Evolutionary conservation across 2,797 vertebrate species (phyloP).

Genomic region (Notolabrus celidotus): DNA sequence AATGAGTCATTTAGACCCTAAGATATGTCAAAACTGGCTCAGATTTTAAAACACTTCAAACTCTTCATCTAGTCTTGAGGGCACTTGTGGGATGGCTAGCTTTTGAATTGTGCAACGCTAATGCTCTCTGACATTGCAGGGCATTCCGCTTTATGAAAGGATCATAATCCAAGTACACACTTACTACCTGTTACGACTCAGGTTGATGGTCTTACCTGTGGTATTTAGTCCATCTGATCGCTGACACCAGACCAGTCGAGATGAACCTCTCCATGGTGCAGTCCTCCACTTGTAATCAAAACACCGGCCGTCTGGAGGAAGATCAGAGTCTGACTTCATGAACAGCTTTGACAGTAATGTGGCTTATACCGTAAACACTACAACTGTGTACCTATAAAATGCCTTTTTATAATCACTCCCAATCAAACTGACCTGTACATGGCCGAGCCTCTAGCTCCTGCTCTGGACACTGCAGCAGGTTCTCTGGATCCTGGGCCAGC

Average conservation of each 20-base stretch:
- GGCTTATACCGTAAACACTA: background rate
- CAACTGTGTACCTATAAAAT: no score
- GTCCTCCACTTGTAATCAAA: constrained; percentile 96
- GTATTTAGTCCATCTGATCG: constrained; percentile 94
- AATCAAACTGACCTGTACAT: constrained; percentile 86
- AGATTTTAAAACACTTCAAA: no score
- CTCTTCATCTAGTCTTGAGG: no score
- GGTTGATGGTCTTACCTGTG: constrained; percentile 86
- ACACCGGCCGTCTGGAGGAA: constrained; percentile 89
- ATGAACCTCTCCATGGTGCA: constrained; percentile 92
- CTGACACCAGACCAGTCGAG: constrained; percentile 95
- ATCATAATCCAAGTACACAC: background rate
- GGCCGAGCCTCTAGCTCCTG: constrained; percentile 92
- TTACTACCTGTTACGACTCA: background rate
- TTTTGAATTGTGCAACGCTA: no score
- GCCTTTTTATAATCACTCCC: background rate
- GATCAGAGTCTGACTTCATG: background rate
- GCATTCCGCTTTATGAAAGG: background rate
- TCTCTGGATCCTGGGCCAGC: constrained; percentile 94
- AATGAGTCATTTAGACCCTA: no score
- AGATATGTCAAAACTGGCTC: no score
- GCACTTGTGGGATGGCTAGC: no score
- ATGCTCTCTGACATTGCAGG: background rate
- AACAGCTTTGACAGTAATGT: background rate
- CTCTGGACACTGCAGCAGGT: constrained; percentile 94